Evolutionary conservation across 2,113 vertebrate species (phyloP).

Genomic region (Nycticryphes semicollaris): DNA sequence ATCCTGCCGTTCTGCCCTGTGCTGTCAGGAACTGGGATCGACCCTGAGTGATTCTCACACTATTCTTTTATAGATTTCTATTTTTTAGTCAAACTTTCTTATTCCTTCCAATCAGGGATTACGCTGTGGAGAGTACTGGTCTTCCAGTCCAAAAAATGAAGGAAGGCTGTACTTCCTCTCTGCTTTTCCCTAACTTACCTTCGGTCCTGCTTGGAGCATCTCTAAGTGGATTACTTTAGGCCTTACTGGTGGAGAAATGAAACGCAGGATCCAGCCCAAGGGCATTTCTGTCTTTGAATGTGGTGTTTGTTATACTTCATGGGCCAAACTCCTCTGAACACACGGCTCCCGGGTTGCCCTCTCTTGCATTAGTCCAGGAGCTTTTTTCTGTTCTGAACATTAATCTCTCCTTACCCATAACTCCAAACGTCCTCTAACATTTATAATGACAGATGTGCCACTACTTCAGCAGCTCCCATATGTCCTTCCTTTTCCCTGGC

Average conservation of each 20-base stretch:
- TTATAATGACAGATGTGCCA: neutral
- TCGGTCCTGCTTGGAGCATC: neutral
- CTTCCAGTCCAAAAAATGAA: neutral
- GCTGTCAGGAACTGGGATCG: neutral
- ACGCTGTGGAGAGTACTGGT: neutral
- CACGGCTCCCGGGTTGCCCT: neutral
- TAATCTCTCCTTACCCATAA: neutral
- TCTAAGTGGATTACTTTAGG: neutral
- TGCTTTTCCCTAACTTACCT: neutral
- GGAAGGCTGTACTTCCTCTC: neutral
- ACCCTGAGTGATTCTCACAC: neutral
- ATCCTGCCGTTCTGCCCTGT: neutral
- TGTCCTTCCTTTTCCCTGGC: slow-evolving; percentile 26
- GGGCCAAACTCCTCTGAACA: neutral
- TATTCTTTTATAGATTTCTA: neutral
- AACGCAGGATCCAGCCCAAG: neutral
- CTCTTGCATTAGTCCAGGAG: neutral
- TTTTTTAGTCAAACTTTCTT: neutral
- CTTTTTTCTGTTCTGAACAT: neutral
- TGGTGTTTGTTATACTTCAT: neutral
- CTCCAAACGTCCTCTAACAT: slow-evolving; percentile 11
- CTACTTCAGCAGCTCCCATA: neutral
- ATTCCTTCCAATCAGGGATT: neutral
- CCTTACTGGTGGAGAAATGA: neutral
- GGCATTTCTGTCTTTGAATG: neutral